Evolutionary conservation across 2,888 invertebrate genomes (phyloP), one percentile per base, ranked within the genome.

Genomic region (Aproaerema taeniolella): DNA sequence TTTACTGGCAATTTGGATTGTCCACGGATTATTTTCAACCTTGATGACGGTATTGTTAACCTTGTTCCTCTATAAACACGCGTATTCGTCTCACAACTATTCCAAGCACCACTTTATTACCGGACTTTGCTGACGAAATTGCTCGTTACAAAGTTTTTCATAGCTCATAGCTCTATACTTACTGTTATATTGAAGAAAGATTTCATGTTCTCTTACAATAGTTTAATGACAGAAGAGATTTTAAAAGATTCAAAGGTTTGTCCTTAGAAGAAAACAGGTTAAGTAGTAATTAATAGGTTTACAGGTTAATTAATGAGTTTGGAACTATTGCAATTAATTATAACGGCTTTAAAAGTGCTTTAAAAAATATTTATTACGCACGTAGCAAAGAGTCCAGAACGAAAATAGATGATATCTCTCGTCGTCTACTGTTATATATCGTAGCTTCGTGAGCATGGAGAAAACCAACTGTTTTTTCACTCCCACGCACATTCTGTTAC

Each of bases 41-140:
- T 81, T 79, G 77, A 76, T 82, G 82, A 79, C 83, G 80, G 61
- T 74, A 74, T 71, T 75, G 73, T 74, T 75, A 77, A 78, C 85
- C 85, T 83, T 77, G 83, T 61, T 58, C 42, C 49, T 55, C 60
- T 58, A 62, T 67, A 72, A 75, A 74, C 70, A 74, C 61, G 64
- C 64, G 50, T 55, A 61, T 57, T 60, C 67, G 63, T 69, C 72
- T 74, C 58, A 57, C 41, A 50, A 48, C 48, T 58, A 55, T 58
- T 55, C 52, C 60, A 55, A 67, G 67, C 53, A 55, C 53, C 55
- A 54, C 62, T 58, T 41, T 41, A 41, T 33, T 32, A 29, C 41
- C 28, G 33, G 33, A 35, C 15, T 25, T 35, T 35, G 28, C 35
- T 16, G 26, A 28, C 35, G 16, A 35, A 14, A 35, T 25, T 34